Conservation (phyloP, 1,140 invertebrate species). For the Reticulitermes speratus region DNA sequence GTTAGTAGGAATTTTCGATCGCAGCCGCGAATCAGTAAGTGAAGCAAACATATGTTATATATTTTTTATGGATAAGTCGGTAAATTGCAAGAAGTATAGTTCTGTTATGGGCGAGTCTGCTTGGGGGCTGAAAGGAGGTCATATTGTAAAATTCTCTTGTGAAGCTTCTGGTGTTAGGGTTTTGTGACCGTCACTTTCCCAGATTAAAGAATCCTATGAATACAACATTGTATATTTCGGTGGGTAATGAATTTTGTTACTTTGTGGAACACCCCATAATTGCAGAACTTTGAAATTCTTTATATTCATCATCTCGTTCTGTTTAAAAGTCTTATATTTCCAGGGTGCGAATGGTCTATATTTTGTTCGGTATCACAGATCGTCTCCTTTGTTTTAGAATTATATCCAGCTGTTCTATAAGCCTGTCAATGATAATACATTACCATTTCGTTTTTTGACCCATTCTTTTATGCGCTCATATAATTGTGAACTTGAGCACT, state of each 20-base stretch:
- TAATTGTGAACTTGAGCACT: no score
- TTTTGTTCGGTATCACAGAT: no score
- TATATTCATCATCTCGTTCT: no score
- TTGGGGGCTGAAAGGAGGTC: slow-evolving; percentile 23
- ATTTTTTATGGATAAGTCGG: neutral
- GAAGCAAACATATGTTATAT: neutral
- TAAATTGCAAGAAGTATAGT: neutral
- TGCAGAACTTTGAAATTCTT: neutral
- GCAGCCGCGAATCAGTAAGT: slow-evolving; percentile 96
- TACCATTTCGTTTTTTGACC: no score
- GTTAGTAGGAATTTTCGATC: slow-evolving; percentile 96
- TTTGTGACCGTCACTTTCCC: neutral
- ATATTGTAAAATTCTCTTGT: neutral
- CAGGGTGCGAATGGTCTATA: no score
- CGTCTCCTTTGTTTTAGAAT: no score
- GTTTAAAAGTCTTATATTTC: no score
- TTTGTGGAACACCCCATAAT: neutral
- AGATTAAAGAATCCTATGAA: neutral
- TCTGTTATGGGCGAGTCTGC: slow-evolving; percentile 23
- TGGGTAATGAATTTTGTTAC: neutral
- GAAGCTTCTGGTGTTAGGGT: neutral
- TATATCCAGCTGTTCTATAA: no score
- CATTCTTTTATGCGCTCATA: no score
- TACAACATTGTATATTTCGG: neutral
- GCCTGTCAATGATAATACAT: no score